A percentile compares a stretch with the other conserved stretches of the same genome.
These are phyloP conservation scores for Xanthostigma xanthostigma DNA, from an alignment of 2,888 invertebrate genomes.

Conservation along the genomic window DNA sequence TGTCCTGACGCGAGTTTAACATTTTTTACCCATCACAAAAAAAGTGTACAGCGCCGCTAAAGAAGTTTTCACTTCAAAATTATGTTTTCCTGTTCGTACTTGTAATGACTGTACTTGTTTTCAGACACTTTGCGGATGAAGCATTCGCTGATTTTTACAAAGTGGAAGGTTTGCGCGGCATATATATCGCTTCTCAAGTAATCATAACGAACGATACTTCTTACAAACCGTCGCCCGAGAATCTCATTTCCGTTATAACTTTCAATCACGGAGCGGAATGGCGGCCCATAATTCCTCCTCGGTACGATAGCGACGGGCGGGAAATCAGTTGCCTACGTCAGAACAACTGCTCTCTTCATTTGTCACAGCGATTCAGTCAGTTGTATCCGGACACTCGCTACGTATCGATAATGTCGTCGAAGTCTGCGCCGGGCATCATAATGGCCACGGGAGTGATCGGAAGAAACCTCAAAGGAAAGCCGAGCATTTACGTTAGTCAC, in stretches of 20 bases:
- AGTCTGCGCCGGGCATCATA: constrained; percentile 77
- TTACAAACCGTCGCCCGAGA: constrained; percentile 47
- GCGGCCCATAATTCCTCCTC: constrained; percentile 59
- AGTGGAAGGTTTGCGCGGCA: constrained; percentile 72
- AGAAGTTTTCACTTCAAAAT: not conserved
- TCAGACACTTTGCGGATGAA: constrained; percentile 61
- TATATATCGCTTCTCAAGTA: constrained; percentile 78
- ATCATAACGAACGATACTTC: constrained; percentile 14
- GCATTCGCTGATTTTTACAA: constrained; percentile 78
- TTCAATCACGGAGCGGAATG: constrained; percentile 80
- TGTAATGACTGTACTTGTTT: constrained; percentile 16
- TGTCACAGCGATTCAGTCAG: constrained; percentile 74
- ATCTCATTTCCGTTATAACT: constrained; percentile 64
- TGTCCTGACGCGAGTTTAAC: no score
- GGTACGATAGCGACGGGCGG: constrained; percentile 49
- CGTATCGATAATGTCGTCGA: constrained; percentile 69
- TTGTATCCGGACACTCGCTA: constrained; percentile 67
- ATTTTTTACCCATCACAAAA: no score
- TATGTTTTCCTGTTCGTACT: not conserved
- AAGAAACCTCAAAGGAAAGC: constrained; percentile 61
- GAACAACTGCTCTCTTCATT: constrained; percentile 67
- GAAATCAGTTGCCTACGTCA: constrained; percentile 46
- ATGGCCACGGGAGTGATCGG: constrained; percentile 75
- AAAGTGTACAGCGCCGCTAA: no score
- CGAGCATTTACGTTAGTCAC: constrained; percentile 63